Percentiles rank a stretch among this genome's conserved stretches.
Evolutionary conservation across 2,113 vertebrate species (phyloP).

Genomic region (Crotophaga sulcirostris): DNA sequence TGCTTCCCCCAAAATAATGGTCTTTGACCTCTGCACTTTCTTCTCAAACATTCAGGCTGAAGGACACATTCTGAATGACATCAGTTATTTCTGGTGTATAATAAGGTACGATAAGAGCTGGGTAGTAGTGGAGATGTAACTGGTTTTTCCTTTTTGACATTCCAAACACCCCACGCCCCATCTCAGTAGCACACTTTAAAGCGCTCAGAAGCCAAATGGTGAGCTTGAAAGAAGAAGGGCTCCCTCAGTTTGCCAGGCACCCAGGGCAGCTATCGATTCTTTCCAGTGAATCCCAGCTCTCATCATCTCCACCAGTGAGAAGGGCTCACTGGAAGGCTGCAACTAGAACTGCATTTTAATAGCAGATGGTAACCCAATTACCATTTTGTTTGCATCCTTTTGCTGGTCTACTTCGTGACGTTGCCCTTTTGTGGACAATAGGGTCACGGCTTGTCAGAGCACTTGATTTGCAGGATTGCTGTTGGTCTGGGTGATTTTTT

Average conservation of each 20-base stretch:
- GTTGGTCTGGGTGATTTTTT: background rate
- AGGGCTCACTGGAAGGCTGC: background rate
- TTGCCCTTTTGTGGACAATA: constrained; percentile 9
- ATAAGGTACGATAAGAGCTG: accelerated
- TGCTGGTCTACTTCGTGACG: background rate
- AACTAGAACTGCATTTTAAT: background rate
- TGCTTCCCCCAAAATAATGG: background rate
- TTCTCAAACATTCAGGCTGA: background rate
- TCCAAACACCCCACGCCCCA: background rate
- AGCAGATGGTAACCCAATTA: constrained; percentile 10
- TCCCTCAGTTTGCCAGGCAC: background rate
- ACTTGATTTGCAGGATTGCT: background rate
- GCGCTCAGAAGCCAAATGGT: background rate
- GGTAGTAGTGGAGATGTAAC: background rate
- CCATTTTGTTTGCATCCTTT: background rate
- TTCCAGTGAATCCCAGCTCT: background rate
- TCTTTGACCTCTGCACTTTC: background rate
- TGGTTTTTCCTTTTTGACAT: background rate
- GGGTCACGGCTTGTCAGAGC: background rate
- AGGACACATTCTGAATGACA: background rate
- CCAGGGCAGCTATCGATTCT: background rate
- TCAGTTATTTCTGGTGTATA: background rate
- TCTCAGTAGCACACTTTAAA: background rate
- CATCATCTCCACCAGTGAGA: background rate
- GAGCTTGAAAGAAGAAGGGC: background rate